A percentile compares a stretch with the other conserved stretches of the same genome.
These are phyloP conservation scores for Grus americana DNA, from an alignment of 2,113 vertebrate species.

Conservation along the genomic window DNA sequence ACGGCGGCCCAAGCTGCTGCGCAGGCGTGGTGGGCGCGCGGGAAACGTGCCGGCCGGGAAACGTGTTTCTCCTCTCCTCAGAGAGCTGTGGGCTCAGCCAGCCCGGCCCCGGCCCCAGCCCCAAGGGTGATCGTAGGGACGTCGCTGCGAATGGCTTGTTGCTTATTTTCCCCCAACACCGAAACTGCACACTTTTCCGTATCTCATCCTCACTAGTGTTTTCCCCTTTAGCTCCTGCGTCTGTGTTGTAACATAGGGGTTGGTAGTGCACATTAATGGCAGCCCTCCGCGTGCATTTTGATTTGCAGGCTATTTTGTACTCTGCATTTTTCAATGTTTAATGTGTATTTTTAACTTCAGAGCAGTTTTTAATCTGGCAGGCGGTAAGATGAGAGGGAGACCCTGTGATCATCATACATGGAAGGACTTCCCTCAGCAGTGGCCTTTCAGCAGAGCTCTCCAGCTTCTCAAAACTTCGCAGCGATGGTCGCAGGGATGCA, in stretches of 20 bases:
- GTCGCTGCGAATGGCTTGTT: background rate
- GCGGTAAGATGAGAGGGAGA: background rate
- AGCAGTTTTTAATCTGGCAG: background rate
- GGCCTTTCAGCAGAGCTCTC: background rate
- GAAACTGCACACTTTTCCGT: fast-evolving
- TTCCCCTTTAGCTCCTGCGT: too few species aligned
- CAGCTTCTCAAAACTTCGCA: too few species aligned
- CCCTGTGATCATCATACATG: fast-evolving
- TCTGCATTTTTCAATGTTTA: background rate
- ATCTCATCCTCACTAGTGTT: fast-evolving
- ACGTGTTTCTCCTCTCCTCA: background rate
- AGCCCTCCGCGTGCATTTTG: fast-evolving
- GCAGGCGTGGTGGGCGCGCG: background rate
- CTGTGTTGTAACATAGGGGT: fast-evolving
- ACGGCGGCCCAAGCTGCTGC: background rate
- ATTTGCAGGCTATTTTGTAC: background rate
- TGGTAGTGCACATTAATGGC: fast-evolving
- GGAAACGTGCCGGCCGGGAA: background rate
- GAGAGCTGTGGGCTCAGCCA: fast-evolving
- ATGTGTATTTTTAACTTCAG: background rate
- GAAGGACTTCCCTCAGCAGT: background rate
- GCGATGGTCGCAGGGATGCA: fast-evolving
- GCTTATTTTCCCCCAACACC: background rate
- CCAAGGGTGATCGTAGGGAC: too few species aligned
- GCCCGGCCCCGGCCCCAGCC: background rate